phyloP scores from a whole-genome alignment of 2,888 invertebrate genomes.

The Lasioglossum calceatum region DNA sequence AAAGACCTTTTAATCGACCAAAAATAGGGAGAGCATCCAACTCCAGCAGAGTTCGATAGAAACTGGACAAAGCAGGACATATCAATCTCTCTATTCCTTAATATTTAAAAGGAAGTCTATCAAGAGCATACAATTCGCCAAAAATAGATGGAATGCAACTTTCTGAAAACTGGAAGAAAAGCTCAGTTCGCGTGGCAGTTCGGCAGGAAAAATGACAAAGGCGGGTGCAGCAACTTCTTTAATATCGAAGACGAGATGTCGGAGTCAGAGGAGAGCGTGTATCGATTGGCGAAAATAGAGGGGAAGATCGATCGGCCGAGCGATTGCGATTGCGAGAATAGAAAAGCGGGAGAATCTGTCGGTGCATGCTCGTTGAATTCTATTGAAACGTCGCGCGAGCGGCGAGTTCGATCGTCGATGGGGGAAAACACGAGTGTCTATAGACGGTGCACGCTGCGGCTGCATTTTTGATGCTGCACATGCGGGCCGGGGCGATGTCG shows the following conservation, averaged over 20 bases:
- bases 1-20: no score
- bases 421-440: conserved; percentile 32
- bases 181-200: background rate
- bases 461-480: conserved; percentile 68
- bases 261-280: background rate
- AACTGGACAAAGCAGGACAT: background rate
- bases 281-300: background rate
- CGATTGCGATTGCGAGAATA: background rate
- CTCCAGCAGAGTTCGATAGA: background rate
- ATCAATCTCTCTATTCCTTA: background rate
- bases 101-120: background rate
- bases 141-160: background rate
- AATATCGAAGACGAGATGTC: background rate
- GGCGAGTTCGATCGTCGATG: conserved; percentile 49
- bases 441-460: conserved; percentile 43
- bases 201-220: background rate
- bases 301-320: background rate
- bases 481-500: conserved; percentile 59
- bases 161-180: background rate
- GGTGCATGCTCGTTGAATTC: conserved; percentile 12
- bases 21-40: background rate
- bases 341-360: conserved; percentile 10
- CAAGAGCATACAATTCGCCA: background rate
- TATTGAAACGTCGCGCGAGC: conserved; percentile 13
- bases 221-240: background rate